Base-by-base conservation (phyloP, 2,888 invertebrate species). In the Sarcophaga subvicina region DNA sequence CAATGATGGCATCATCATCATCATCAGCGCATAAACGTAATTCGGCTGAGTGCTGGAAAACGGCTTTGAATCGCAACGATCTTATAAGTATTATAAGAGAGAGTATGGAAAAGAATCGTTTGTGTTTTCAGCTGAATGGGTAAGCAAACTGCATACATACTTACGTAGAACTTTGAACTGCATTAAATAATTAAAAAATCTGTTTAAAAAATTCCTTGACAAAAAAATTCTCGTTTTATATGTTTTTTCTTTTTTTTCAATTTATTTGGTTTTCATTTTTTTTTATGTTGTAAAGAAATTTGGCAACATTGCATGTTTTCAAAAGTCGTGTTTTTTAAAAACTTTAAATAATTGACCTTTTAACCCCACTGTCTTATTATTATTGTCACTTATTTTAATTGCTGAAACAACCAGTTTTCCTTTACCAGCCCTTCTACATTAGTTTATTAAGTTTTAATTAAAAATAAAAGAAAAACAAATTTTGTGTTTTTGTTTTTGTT, bases 61-160 rank as follows among this genome's bases (percentile, higher is more conserved):
- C 96, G 89, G 96, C 96, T 89, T 93, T 97, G 90, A 97, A 97
- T 92, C 95, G 97, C 90, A 96, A 97, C 89, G 97, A 98, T 94
- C 94, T 98, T 89, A 95, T 97, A 89, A 97, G 97, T 94, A 96
- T 98, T 91, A 97, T 98, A 92, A 96, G 97, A 93, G 97, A 97
- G 89, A 98, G 97, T 94, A 97, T 98, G 97, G 97, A 97, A 93
- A 97, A 97, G 94, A 97, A 97, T 94, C 97, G 97, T 93, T 94
- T 97, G 95, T 96, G 96, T 95, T 96, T 97, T 95, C 96, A 97
- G 95, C 95, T 96, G 93, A 95, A 96, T 92, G 96, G 96, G 97
- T 97, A 93, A 93, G 94, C 92, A 88, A 14, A 14, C 17, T 54
- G 0, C 54, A 54, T 10, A 37, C 37, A 37, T 37, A 37, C 37